Base-by-base conservation (phyloP, 1,140 invertebrate species). In the Sogatella furcifera region DNA sequence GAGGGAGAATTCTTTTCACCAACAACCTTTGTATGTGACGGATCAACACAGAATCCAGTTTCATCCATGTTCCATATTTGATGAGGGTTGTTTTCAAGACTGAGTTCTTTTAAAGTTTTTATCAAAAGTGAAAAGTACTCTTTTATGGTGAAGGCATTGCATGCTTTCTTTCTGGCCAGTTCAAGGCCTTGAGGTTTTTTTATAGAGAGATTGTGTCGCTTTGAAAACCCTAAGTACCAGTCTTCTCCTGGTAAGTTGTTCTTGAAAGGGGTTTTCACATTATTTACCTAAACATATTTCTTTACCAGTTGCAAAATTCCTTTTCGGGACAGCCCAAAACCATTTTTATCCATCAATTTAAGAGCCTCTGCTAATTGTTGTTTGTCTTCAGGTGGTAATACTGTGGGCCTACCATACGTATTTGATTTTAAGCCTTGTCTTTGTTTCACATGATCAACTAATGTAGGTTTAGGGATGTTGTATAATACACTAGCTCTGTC, bases 51-150 rank as follows among this genome's bases (percentile, higher is more conserved):
- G 64, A 73, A 73, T 60, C 69, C 65, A 22, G 63, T 67, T 59
- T 70, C 69, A 62, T 71, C 69, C 15, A 71, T 21, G 55, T 72
- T 72, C 63, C 67, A 73, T 44, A 72, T 70, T 65, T 42, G 46
- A 52, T 52, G 46, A 52, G 46, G 46, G 17, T 52, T 52, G 22
- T 52, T 52, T 52, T 52, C 46, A 52, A 52, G 46, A 21, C 57
- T 58, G 42, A 69, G 53, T 42, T 69, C 55, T 19, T 65, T 21
- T 21, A 69, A 44, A 11, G 62, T 66, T 21, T 64, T 62, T 59
- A 65, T 42, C 17, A 64, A 21, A 49, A 49, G 44, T 21, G n/a
- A 52, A 64, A 66, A 72, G 64, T 70, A 71, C 17, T 65, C 52
- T 60, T 71, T 55, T 14, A 72, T 68, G 22, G 65, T 64, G 46